Evolutionary conservation across 2,888 invertebrate genomes (phyloP), one percentile per base, ranked within the genome.

Genomic region (Parnassius smintheus): DNA sequence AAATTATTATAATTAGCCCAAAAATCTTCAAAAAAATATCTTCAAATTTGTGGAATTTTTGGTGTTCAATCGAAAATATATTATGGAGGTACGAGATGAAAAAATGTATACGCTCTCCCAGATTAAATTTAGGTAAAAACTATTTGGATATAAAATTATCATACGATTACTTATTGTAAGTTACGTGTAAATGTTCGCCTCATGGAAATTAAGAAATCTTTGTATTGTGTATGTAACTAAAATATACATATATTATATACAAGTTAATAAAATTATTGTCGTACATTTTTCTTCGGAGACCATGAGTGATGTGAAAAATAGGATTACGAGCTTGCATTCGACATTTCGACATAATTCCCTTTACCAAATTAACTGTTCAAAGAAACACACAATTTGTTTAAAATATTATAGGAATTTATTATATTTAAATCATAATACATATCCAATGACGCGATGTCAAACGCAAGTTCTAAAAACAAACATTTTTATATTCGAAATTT

Each of bases 181-280:
- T 80, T 85, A 87, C 81, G 85, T 91, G 87, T 91, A 88, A 80
- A 80, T 88, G 90, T 87, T 86, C 86, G 91, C 90, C 91, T 91
- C 90, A 83, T 85, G 85, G 72, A 88, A 87, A 83, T 85, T 88
- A 88, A 89, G 83, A 85, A 86, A 78, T 91, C 89, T 91, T 91
- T 91, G 91, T 91, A 91, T 85, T 88, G 80, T 88, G 86, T 90
- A 88, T 89, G 86, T 90, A 90, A 88, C 83, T 87, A 80, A 91
- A 88, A 85, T 91, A 91, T 91, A 91, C 89, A 91, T 88, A 88
- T 89, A 89, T 88, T 90, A 90, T 89, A 91, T 90, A 91, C 91
- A 91, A 85, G 86, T 89, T 88, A 80, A 80, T n/a, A 78, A 80
- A 72, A 78, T 74, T 82, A 85, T 85, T 85, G 85, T 88, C 90